Evolutionary conservation across 2,888 invertebrate species (phyloP).

Genomic region (Apotomis capreana): DNA sequence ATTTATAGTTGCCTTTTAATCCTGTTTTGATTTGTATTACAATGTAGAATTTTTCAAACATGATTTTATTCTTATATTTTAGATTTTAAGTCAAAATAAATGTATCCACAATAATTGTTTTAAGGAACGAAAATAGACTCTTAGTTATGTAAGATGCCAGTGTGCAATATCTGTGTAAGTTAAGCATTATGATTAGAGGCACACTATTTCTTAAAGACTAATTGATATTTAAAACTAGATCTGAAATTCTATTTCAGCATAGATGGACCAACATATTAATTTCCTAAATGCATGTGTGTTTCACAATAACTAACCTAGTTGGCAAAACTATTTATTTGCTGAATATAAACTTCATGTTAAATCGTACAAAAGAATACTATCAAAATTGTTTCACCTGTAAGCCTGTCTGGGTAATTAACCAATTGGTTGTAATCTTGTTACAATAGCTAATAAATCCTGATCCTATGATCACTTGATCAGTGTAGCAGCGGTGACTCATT

Average conservation of each 20-base stretch:
- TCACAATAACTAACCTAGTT: neutral
- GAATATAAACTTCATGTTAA: neutral
- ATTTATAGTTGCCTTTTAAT: constrained; percentile 1
- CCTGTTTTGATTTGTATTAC: neutral
- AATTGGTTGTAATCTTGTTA: too few relatives aligned
- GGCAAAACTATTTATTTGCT: neutral
- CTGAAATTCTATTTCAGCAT: constrained; percentile 31
- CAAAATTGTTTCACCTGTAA: neutral
- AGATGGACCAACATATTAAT: constrained; percentile 20
- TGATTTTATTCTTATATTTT: constrained; percentile 18
- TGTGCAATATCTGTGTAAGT: constrained; percentile 39
- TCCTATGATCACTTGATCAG: too few relatives aligned
- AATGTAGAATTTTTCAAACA: constrained; percentile 23
- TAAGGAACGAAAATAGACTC: constrained; percentile 28
- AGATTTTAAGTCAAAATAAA: constrained; percentile 7
- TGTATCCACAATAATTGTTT: constrained; percentile 14
- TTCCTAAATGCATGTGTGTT: constrained; percentile 3
- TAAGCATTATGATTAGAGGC: constrained; percentile 27
- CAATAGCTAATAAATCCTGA: too few relatives aligned
- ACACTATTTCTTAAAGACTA: constrained; percentile 30
- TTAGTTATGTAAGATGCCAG: constrained; percentile 32
- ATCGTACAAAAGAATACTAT: neutral
- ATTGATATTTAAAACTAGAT: constrained; percentile 24
- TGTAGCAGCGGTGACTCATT: constrained; percentile 9
- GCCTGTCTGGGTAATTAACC: neutral